phyloP scores from a whole-genome alignment of 2,888 invertebrate species.

The Pediacus dermestoides region DNA sequence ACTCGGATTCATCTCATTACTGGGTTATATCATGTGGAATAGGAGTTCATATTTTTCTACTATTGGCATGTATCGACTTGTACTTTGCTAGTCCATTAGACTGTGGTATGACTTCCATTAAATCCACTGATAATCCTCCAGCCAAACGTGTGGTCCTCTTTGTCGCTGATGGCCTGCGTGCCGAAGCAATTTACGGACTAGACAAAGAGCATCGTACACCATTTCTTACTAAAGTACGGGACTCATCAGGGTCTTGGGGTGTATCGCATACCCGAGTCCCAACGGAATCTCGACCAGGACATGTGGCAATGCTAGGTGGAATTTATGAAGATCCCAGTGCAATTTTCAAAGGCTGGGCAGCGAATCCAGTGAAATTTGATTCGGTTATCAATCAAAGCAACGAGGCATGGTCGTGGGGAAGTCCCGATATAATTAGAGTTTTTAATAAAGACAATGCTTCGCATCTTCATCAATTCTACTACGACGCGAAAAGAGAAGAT shows the following conservation, averaged over 20 bases:
- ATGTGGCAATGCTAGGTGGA: constrained; percentile 91
- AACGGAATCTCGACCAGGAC: constrained; percentile 95
- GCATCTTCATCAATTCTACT: constrained; percentile 55
- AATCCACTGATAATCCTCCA: constrained; percentile 51
- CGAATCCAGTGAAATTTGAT: constrained; percentile 94
- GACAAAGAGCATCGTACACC: constrained; percentile 13
- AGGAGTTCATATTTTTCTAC: constrained; percentile 67
- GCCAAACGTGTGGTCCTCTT: constrained; percentile 80
- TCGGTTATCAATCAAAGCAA: constrained; percentile 86
- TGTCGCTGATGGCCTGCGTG: constrained; percentile 87
- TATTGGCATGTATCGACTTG: constrained; percentile 83
- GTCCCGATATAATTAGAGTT: constrained; percentile 88
- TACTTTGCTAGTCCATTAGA: constrained; percentile 87
- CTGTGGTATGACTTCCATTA: constrained; percentile 58
- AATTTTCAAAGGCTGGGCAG: constrained; percentile 94
- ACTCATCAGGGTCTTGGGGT: constrained; percentile 65
- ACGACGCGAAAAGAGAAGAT: constrained; percentile 69
- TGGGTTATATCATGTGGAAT: no score
- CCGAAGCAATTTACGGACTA: constrained; percentile 47
- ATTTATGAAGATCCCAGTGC: constrained; percentile 97
- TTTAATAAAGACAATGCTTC: constrained; percentile 67
- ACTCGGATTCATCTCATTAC: no score
- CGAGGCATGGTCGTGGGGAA: constrained; percentile 88
- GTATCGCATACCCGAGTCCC: constrained; percentile 88
- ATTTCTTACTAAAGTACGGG: constrained; percentile 41